Evolutionary conservation across 1,140 invertebrate genomes (phyloP).

Genomic region (Eubasilissa regina): DNA sequence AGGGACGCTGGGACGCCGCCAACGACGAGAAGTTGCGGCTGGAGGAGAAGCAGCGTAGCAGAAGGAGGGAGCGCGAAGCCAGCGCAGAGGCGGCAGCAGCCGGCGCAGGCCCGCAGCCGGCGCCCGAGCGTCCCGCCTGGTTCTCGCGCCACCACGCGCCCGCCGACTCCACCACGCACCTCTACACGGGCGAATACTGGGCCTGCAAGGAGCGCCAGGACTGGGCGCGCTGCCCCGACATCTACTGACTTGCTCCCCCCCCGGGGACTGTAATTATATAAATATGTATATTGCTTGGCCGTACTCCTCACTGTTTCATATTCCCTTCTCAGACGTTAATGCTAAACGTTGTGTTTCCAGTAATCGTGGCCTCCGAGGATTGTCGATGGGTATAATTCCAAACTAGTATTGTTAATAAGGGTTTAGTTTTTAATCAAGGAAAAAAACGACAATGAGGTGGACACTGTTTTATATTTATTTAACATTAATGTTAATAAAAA

Average conservation of each 20-base stretch:
- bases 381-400: too few species aligned
- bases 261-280: too few species aligned
- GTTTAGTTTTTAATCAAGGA: background rate
- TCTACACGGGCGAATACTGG: constrained; percentile 95
- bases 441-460: background rate
- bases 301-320: too few species aligned
- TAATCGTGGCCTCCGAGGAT: too few species aligned
- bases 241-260: constrained; percentile 78
- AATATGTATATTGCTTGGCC: too few species aligned
- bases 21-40: constrained; percentile 91
- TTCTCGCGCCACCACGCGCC: constrained; percentile 78
- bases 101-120: constrained; percentile 81
- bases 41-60: constrained; percentile 95
- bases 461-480: constrained; percentile 17
- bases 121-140: constrained; percentile 93
- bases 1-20: constrained; percentile 96
- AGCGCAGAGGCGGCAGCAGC: constrained; percentile 85
- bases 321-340: too few species aligned
- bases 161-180: constrained; percentile 83
- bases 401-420: background rate
- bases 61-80: constrained; percentile 81
- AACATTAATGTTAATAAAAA: background rate
- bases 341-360: too few species aligned
- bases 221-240: constrained; percentile 94
- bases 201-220: constrained; percentile 89